Conservation (phyloP, 2,888 invertebrate genomes). For the Trissolcus japonicus region DNA sequence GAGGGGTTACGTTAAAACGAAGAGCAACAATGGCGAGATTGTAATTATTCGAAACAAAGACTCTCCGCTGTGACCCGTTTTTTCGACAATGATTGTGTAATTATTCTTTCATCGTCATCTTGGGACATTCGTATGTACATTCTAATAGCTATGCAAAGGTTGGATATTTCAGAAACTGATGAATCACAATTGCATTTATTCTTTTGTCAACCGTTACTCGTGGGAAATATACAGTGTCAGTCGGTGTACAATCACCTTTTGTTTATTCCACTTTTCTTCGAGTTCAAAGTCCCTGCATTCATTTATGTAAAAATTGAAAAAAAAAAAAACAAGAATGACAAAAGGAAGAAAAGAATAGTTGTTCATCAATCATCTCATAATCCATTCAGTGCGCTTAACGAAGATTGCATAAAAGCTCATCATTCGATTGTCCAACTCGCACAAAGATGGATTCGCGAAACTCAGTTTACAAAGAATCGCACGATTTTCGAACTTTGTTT, state of each 20-base stretch:
- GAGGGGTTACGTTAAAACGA: neutral
- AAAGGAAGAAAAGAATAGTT: neutral
- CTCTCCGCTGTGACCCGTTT: constrained; percentile 12
- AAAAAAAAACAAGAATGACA: neutral
- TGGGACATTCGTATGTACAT: constrained; percentile 14
- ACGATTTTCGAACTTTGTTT: too few species aligned
- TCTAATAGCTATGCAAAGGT: constrained; percentile 9
- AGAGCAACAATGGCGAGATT: neutral
- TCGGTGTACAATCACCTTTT: constrained; percentile 1
- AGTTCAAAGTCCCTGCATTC: neutral
- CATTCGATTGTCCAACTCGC: too few species aligned
- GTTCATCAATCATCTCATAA: too few species aligned
- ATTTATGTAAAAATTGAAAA: neutral
- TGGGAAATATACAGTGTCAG: constrained; percentile 17
- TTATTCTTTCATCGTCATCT: constrained; percentile 34
- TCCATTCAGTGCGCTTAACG: too few species aligned
- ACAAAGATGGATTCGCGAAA: too few species aligned
- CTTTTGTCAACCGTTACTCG: constrained; percentile 5
- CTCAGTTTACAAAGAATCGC: too few species aligned
- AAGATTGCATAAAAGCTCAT: too few species aligned
- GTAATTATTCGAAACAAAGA: constrained; percentile 2
- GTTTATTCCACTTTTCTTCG: constrained; percentile 7
- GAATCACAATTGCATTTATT: constrained; percentile 25
- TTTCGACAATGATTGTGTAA: constrained; percentile 14
- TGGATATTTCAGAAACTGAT: constrained; percentile 13